Percentiles rank a stretch among this genome's conserved stretches.
These are phyloP conservation scores for Siniperca knerii DNA, from an alignment of 2,113 vertebrate genomes.

Conservation along the genomic window DNA sequence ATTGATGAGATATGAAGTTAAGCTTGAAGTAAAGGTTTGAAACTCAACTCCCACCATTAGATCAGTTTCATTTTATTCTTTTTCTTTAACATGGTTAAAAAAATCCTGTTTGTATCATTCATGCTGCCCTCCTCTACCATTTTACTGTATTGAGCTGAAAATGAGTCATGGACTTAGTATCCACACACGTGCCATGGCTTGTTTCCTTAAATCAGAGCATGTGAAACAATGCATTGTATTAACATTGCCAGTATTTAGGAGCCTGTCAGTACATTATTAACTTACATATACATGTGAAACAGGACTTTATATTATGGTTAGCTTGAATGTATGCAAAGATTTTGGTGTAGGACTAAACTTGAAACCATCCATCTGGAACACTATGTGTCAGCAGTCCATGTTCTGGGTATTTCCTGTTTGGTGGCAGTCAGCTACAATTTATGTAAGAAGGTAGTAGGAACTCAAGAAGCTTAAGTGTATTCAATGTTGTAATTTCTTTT, in stretches of 20 bases:
- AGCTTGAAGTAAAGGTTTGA: neutral
- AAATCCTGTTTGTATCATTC: neutral
- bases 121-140: neutral
- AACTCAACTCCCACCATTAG: neutral
- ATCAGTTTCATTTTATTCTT: neutral
- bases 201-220: constrained; percentile 40
- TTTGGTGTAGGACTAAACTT: neutral
- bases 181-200: constrained; percentile 31
- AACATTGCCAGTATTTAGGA: constrained; percentile 12
- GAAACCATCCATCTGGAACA: neutral
- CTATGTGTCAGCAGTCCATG: no score
- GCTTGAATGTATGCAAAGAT: neutral
- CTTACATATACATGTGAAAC: neutral
- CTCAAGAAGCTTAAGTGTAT: neutral
- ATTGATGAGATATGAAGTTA: neutral
- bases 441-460: neutral
- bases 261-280: constrained; percentile 5
- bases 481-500: neutral
- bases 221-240: constrained; percentile 38
- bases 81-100: neutral
- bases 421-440: neutral
- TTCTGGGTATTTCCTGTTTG: neutral
- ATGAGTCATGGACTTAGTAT: constrained; percentile 47
- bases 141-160: constrained; percentile 28
- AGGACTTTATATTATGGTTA: neutral